Evolutionary conservation across 1,140 invertebrate genomes (phyloP).

Genomic region (Drosophila triauraria): DNA sequence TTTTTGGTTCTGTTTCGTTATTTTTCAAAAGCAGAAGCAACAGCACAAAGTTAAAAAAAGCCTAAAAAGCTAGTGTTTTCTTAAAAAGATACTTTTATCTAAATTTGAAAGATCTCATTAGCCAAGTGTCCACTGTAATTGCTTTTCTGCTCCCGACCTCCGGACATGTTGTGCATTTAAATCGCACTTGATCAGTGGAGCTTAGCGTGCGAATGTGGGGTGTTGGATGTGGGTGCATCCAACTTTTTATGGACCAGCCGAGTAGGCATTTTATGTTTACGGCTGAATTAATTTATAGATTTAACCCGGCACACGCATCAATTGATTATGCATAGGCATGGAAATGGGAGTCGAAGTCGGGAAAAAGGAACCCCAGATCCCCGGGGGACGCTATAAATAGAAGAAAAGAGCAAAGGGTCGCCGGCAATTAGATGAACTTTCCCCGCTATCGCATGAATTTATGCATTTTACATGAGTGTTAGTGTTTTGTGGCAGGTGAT

Average conservation of each 20-base stretch:
- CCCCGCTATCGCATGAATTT: slow-evolving; percentile 44
- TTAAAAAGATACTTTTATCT: too few relatives aligned
- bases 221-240: slow-evolving; percentile 41
- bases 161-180: slow-evolving; percentile 61
- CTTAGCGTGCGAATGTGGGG: slow-evolving; percentile 10
- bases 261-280: slow-evolving; percentile 64
- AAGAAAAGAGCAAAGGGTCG: slow-evolving; percentile 31
- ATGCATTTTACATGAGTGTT: slow-evolving; percentile 70
- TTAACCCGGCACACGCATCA: slow-evolving; percentile 49
- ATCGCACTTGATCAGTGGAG: slow-evolving; percentile 59
- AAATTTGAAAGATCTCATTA: neutral
- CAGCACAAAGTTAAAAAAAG: too few relatives aligned
- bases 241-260: slow-evolving; percentile 51
- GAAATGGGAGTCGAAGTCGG: slow-evolving; percentile 13
- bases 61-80: too few relatives aligned
- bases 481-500: slow-evolving; percentile 46
- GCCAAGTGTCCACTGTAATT: slow-evolving; percentile 8
- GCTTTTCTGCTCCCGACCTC: slow-evolving; percentile 8
- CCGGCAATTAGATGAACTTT: slow-evolving; percentile 65
- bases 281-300: slow-evolving; percentile 62
- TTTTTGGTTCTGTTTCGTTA: too few relatives aligned
- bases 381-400: slow-evolving; percentile 59
- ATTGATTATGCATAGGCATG: slow-evolving; percentile 73
- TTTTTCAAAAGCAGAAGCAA: too few relatives aligned
- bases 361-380: neutral